These are phyloP conservation scores for Phyto melanocephala DNA, from an alignment of 2,888 invertebrate genomes.

Conservation along the genomic window DNA sequence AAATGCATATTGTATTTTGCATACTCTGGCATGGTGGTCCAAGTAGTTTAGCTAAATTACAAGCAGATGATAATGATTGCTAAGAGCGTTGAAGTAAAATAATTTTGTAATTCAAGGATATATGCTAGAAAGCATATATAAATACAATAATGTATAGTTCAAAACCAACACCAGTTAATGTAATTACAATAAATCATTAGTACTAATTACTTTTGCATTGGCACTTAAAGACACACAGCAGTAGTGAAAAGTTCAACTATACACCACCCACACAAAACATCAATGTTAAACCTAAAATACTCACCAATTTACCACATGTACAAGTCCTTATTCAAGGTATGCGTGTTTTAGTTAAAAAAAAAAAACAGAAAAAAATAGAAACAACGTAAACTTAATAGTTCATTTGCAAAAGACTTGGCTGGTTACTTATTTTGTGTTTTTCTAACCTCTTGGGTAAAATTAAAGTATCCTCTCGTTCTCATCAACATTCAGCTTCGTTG, in stretches of 20 bases:
- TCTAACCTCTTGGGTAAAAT: slow-evolving; percentile 66
- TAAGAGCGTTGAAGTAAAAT: neutral
- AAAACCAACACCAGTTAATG: slow-evolving; percentile 70
- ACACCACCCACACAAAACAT: neutral
- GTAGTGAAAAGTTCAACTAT: neutral
- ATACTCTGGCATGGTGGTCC: slow-evolving; percentile 23
- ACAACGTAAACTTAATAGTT: slow-evolving; percentile 19
- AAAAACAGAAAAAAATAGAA: neutral
- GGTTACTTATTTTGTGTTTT: slow-evolving; percentile 16
- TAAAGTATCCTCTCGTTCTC: slow-evolving; percentile 62
- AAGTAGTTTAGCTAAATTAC: neutral
- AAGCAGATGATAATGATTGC: slow-evolving; percentile 15
- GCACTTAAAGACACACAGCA: slow-evolving; percentile 14
- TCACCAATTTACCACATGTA: neutral
- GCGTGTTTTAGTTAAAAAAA: slow-evolving; percentile 31
- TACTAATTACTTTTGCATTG: slow-evolving; percentile 53
- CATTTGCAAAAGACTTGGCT: slow-evolving; percentile 14
- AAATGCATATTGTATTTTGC: neutral
- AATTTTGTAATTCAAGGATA: slow-evolving; percentile 23
- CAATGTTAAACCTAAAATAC: neutral
- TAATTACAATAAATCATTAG: slow-evolving; percentile 70
- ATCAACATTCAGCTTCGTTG: slow-evolving; percentile 22
- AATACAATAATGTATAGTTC: slow-evolving; percentile 9
- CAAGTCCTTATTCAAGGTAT: neutral
- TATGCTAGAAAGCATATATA: slow-evolving; percentile 25